A percentile compares a stretch with the other conserved stretches of the same genome.
phyloP scores from a whole-genome alignment of 2,113 vertebrate genomes.

The Jacana jacana region DNA sequence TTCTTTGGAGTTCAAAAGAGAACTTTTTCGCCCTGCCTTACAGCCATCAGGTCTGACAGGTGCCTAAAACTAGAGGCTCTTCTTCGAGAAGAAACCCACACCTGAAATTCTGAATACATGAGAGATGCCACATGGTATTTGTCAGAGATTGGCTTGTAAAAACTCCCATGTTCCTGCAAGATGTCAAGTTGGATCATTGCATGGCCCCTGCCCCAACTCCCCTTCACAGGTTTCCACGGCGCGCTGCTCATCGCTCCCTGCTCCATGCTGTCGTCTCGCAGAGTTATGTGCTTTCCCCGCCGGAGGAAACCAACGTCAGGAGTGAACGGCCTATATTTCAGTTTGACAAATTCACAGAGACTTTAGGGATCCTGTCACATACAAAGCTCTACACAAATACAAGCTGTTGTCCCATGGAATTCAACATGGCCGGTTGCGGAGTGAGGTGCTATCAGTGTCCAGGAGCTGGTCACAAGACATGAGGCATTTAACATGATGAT shows the following conservation, averaged over 20 bases:
- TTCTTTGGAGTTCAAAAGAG: not conserved
- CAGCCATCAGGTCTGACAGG: not conserved
- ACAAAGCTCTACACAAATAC: not conserved
- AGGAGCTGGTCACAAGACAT: not conserved
- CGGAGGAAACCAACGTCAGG: not conserved
- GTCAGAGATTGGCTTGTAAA: not conserved
- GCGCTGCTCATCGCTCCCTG: not conserved
- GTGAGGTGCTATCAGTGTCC: not conserved
- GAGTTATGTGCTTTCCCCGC: not conserved
- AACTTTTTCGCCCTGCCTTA: not conserved
- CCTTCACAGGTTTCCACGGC: not conserved
- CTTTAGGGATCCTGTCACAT: not conserved
- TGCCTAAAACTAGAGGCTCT: not conserved
- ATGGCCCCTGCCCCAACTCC: not conserved
- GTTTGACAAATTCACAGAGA: not conserved
- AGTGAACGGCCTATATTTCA: not conserved
- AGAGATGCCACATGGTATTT: not conserved
- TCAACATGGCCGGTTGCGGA: fast-evolving
- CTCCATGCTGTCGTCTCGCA: not conserved
- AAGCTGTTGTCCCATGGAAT: too few species aligned
- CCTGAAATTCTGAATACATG: not conserved
- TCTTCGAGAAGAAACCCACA: not conserved
- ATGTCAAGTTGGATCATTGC: not conserved
- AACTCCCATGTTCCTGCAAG: not conserved
- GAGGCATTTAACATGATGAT: fast-evolving